These are phyloP conservation scores for Conopomorpha cramerella DNA, from an alignment of 1,140 invertebrate species.

Conservation along the genomic window DNA sequence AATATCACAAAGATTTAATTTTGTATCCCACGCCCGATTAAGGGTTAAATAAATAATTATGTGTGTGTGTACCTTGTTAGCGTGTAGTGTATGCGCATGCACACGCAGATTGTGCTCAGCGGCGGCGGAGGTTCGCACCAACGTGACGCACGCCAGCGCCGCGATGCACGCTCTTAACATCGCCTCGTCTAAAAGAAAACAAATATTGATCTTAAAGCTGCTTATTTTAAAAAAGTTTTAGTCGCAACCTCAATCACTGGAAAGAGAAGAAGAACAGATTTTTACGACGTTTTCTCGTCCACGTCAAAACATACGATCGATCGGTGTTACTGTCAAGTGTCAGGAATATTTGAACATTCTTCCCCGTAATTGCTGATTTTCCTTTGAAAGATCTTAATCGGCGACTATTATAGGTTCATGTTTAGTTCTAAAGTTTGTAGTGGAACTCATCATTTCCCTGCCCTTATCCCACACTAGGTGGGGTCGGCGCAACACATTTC, in stretches of 20 bases:
- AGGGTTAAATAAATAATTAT: not conserved
- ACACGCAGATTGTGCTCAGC: constrained; percentile 25
- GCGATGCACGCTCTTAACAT: constrained; percentile 46
- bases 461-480: no score
- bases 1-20: no score
- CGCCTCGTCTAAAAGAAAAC: constrained; percentile 30
- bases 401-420: no score
- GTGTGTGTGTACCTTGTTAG: constrained; percentile 20
- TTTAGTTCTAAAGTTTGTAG: no score
- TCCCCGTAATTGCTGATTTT: no score
- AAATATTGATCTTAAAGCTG: not conserved
- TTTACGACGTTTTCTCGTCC: no score
- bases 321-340: not conserved
- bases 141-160: constrained; percentile 46
- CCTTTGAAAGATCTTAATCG: no score
- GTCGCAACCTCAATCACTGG: no score
- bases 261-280: no score
- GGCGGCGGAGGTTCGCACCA: constrained; percentile 42
- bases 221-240: not conserved
- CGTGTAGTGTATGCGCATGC: constrained; percentile 20
- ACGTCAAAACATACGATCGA: not conserved
- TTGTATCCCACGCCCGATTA: no score
- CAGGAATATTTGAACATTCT: not conserved
- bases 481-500: no score
- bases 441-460: no score